Evolutionary conservation across 2,113 vertebrate species (phyloP).

Genomic region (Coptodon rendalli): DNA sequence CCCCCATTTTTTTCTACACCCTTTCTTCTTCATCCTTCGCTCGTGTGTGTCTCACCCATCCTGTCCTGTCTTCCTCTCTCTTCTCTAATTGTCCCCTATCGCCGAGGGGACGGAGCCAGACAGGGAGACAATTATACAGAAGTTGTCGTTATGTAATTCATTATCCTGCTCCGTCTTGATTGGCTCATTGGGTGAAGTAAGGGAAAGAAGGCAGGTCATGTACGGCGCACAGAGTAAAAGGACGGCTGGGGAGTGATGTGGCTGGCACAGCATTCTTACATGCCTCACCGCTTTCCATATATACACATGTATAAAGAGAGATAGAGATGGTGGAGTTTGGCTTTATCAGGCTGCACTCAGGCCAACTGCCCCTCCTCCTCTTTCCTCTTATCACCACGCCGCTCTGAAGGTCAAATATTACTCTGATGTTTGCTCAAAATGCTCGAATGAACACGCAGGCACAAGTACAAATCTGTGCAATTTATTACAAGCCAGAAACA

Average conservation of each 20-base stretch:
- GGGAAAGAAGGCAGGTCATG: slow-evolving; percentile 20
- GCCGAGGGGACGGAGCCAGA: slow-evolving; percentile 12
- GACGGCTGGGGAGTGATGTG: background rate
- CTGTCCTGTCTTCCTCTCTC: background rate
- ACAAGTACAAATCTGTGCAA: background rate
- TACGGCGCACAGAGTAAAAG: background rate
- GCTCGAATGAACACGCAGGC: background rate
- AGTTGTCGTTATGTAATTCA: slow-evolving; percentile 58
- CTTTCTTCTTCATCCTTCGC: background rate
- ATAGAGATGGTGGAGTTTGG: background rate
- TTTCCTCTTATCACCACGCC: background rate
- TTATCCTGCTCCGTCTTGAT: slow-evolving; percentile 44
- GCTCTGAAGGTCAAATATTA: background rate
- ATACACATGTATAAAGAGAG: background rate
- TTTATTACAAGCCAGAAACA: background rate
- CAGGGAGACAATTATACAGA: slow-evolving; percentile 42
- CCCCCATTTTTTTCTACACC: background rate
- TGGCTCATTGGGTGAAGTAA: slow-evolving; percentile 28
- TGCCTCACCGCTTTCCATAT: background rate
- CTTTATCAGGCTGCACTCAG: background rate
- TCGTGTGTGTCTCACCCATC: background rate
- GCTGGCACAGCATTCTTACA: background rate
- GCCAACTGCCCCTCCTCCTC: background rate
- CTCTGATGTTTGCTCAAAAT: background rate
- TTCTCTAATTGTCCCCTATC: background rate